Conservation (phyloP, 2,888 invertebrate genomes). For the Pandemis cinnamomeana region DNA sequence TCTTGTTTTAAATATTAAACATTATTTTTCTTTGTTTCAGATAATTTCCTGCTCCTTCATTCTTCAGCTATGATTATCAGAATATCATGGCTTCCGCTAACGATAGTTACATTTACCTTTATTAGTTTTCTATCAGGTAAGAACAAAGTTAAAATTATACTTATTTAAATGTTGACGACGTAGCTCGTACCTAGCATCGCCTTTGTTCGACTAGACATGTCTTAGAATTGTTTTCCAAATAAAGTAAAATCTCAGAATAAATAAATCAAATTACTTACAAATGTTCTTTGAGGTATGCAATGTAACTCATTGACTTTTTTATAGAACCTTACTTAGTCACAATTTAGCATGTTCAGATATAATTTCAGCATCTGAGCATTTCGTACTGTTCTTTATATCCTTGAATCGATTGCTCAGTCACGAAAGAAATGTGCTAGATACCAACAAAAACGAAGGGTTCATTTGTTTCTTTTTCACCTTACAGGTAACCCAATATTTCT, state of each 20-base stretch:
- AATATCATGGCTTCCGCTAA: conserved; percentile 72
- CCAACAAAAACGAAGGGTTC: too few relatives aligned
- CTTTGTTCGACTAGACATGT: neutral
- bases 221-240: too few relatives aligned
- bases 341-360: neutral
- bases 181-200: neutral
- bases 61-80: conserved; percentile 74
- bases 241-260: too few relatives aligned
- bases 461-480: conserved; percentile 40
- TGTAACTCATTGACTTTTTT: too few relatives aligned
- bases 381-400: neutral
- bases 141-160: too few relatives aligned
- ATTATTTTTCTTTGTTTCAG: conserved; percentile 62
- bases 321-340: neutral
- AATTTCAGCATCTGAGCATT: neutral
- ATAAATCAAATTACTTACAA: too few relatives aligned
- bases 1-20: neutral
- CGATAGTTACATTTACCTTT: conserved; percentile 53
- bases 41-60: conserved; percentile 54
- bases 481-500: conserved; percentile 80
- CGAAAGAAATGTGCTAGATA: conserved; percentile 3
- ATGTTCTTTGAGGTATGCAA: too few relatives aligned
- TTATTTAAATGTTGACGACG: neutral
- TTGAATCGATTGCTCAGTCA: neutral
- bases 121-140: conserved; percentile 68